Conservation (phyloP, 2,797 vertebrate species). For the Todus mexicanus region DNA sequence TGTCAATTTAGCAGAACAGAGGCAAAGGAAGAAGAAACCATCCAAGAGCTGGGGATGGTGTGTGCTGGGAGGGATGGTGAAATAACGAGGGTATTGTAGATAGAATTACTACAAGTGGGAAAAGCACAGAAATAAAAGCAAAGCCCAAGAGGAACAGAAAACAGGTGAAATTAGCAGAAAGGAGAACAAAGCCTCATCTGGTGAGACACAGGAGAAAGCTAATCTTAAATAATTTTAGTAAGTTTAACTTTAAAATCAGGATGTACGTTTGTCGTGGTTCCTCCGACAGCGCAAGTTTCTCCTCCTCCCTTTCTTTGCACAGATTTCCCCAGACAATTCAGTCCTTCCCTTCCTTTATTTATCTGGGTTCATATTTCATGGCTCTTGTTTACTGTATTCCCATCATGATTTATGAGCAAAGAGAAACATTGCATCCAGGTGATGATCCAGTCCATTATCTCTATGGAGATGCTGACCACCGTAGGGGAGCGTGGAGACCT, state of each 20-base stretch:
- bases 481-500: background rate
- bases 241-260: conserved; percentile 39
- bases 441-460: conserved; percentile 57
- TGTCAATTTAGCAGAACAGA: background rate
- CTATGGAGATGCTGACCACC: background rate
- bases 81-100: conserved; percentile 1
- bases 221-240: conserved; percentile 35
- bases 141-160: conserved; percentile 48
- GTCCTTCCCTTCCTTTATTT: conserved; percentile 39
- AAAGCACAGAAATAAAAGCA: conserved; percentile 34
- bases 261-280: background rate
- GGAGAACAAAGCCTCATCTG: conserved; percentile 42
- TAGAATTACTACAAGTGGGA: background rate
- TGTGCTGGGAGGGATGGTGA: background rate
- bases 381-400: conserved; percentile 26
- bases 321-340: conserved; percentile 48
- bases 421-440: conserved; percentile 38
- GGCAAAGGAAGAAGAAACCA: background rate
- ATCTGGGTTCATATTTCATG: conserved; percentile 42
- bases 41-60: background rate
- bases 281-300: background rate
- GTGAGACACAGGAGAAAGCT: background rate
- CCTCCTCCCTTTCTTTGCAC: conserved; percentile 39
- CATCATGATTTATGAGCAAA: conserved; percentile 40
- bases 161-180: background rate